Percentiles rank a stretch among this genome's conserved stretches.
Conservation (phyloP, 2,113 vertebrate genomes). For the Scalopus aquaticus region DNA sequence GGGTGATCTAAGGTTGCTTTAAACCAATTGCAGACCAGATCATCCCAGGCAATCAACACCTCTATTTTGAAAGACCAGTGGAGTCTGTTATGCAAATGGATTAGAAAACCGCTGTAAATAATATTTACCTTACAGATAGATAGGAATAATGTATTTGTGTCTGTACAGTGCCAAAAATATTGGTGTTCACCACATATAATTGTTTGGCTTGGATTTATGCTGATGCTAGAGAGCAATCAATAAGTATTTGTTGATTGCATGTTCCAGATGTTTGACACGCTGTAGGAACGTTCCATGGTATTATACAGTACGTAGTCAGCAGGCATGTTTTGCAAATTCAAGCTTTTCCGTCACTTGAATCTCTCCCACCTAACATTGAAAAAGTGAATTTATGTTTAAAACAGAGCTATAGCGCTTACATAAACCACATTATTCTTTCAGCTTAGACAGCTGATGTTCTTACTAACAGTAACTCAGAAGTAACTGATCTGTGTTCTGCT, state of each 20-base stretch:
- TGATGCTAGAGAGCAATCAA: neutral
- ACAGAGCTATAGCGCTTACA: neutral
- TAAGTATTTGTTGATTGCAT: neutral
- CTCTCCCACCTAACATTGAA: neutral
- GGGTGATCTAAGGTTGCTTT: neutral
- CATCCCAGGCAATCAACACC: neutral
- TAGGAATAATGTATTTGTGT: neutral
- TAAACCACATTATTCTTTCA: neutral
- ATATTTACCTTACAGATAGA: neutral
- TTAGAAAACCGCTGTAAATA: neutral
- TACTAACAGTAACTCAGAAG: neutral
- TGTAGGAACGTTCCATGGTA: neutral
- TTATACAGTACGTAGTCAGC: neutral
- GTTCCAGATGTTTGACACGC: conserved; percentile 37
- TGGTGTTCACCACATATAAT: neutral
- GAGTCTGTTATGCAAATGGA: neutral
- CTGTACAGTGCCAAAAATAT: neutral
- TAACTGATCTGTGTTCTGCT: neutral
- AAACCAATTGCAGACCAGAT: neutral
- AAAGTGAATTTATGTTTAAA: conserved; percentile 31
- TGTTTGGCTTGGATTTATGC: neutral
- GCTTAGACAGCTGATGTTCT: neutral
- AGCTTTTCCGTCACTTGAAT: neutral
- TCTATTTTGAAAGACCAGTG: neutral
- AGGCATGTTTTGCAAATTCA: conserved; percentile 10